Evolutionary conservation across 37 sponge, comb jelly and placozoan species (phyloP).

Genomic region (Agelas oroides): DNA sequence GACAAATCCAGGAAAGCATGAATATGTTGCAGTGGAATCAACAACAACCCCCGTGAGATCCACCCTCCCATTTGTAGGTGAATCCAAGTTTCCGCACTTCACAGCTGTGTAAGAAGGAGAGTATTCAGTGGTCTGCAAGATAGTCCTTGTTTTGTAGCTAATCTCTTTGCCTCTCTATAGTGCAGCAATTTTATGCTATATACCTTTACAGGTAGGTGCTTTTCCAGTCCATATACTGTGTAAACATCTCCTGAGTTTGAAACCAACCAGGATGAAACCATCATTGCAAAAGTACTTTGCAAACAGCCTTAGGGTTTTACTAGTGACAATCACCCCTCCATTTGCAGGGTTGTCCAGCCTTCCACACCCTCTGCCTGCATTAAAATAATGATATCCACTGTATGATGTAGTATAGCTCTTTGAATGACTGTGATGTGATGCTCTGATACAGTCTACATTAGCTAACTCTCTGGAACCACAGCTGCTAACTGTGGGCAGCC

Average conservation of each 20-base stretch:
- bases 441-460: too few relatives aligned
- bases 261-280: slow-evolving; percentile 40
- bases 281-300: slow-evolving; percentile 48
- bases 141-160: too few relatives aligned
- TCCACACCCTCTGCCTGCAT: not conserved
- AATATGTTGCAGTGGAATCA: not conserved
- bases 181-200: too few relatives aligned
- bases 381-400: too few relatives aligned
- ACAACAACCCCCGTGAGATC: not conserved
- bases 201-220: slow-evolving; percentile 57
- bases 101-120: too few relatives aligned
- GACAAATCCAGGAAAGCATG: too few relatives aligned
- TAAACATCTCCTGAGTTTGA: slow-evolving; percentile 30
- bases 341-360: not conserved
- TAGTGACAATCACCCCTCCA: not conserved
- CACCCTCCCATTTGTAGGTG: slow-evolving; percentile 51
- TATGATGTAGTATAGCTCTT: too few relatives aligned
- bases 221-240: slow-evolving; percentile 53
- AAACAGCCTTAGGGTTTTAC: not conserved
- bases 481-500: too few relatives aligned
- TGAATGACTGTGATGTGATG: too few relatives aligned
- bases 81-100: slow-evolving; percentile 23
- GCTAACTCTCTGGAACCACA: too few relatives aligned
- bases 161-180: too few relatives aligned
- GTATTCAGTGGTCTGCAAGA: too few relatives aligned